phyloP scores from a whole-genome alignment of 2,888 invertebrate species.

The Protodeltote pygarga region DNA sequence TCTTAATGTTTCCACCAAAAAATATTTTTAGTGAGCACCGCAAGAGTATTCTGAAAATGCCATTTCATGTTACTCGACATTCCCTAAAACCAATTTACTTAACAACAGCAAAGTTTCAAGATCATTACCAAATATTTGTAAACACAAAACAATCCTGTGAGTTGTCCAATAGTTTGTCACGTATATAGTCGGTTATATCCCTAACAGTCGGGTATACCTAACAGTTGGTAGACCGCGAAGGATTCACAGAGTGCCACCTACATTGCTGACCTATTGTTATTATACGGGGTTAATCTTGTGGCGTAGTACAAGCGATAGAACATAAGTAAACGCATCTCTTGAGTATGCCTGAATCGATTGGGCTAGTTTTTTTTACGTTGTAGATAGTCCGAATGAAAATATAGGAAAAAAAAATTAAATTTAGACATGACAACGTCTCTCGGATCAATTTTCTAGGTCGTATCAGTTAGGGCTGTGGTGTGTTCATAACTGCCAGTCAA shows the following conservation, averaged over 20 bases:
- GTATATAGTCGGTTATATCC: conserved; percentile 9
- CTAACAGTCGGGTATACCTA: background rate
- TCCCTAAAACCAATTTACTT: too few relatives aligned
- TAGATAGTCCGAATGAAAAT: too few relatives aligned
- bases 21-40: too few relatives aligned
- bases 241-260: conserved; percentile 12
- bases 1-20: too few relatives aligned
- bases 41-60: too few relatives aligned
- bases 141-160: background rate
- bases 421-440: too few relatives aligned
- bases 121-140: conserved; percentile 3
- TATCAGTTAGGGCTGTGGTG: too few relatives aligned
- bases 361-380: too few relatives aligned
- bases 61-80: conserved; percentile 8
- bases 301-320: background rate
- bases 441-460: too few relatives aligned
- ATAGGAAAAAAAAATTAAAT: too few relatives aligned
- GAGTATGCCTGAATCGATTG: background rate
- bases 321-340: background rate
- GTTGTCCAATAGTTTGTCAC: conserved; percentile 1
- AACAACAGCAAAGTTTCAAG: conserved; percentile 2
- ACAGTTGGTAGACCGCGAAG: too few relatives aligned
- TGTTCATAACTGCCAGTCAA: too few relatives aligned
- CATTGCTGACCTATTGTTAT: conserved; percentile 34
- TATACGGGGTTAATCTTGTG: conserved; percentile 7